Base-by-base conservation (phyloP, 2,888 invertebrate genomes). In the Eupeodes latifasciatus region DNA sequence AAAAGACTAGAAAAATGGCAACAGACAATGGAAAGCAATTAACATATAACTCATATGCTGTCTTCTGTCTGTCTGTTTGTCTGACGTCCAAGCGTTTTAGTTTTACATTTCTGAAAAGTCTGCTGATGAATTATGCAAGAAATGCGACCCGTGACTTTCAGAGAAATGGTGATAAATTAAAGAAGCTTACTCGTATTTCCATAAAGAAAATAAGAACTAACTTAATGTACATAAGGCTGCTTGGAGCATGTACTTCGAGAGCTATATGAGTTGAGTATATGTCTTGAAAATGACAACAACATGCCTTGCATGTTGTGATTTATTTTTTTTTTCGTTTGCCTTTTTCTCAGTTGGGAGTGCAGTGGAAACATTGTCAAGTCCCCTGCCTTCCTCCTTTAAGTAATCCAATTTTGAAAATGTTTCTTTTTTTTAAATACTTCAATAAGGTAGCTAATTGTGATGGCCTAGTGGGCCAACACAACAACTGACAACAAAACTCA, bases 51-150 rank as follows among this genome's bases (percentile, higher is more conserved):
- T 83, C 74, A 72, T 74, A 59, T 67, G 75, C 69, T 62, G 40
- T 66, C 47, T 76, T 76, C 67, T 74, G 59, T 61, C 27, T 27
- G 27, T 27, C 27, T 27, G 27, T 27, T 2, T 27, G 27, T 27
- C 27, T 27, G 27, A 27, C 27, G 27, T 27, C 47, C 55, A 34
- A 57, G 14, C 55, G 44, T 47, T 27, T 27, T 27, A 27, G 40
- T 40, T 19, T 47, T 34, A 67, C 75, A 78, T 81, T 85, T 9
- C 71, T 55, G 47, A 5, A 72, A 62, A 27, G 88, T 75, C 84
- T 84, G 74, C 69, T 71, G 78, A 71, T 88, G 84, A 81, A 85
- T 81, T 84, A 88, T 84, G 88, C 84, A 81, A 88, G 75, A 84
- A 88, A 85, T 75, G 36, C 81, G 59, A 84, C 84, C 88, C 78